Evolutionary conservation across 2,113 vertebrate genomes (phyloP).

Genomic region (Triplophysa tibetana): DNA sequence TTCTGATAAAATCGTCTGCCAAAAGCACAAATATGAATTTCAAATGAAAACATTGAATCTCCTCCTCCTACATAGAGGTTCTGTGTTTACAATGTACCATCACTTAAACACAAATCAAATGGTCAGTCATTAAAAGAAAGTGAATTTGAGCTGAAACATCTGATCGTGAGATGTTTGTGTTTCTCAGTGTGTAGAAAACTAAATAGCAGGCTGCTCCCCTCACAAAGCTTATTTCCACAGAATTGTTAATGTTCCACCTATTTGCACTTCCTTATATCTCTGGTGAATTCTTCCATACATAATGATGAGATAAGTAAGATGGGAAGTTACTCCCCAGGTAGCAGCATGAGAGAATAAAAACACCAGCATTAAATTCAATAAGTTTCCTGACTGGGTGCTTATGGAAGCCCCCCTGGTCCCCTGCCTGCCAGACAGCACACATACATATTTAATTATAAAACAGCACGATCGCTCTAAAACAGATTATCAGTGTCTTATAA

Average conservation of each 20-base stretch:
- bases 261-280: conserved; percentile 22
- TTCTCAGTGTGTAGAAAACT: conserved; percentile 1
- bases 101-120: not conserved
- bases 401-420: conserved; percentile 57
- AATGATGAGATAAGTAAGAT: conserved; percentile 70
- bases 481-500: not conserved
- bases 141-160: not conserved
- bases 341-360: conserved; percentile 63
- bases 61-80: not conserved
- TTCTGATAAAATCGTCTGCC: not conserved
- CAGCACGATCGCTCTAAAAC: not conserved
- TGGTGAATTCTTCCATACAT: conserved; percentile 65
- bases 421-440: not conserved
- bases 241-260: conserved; percentile 15
- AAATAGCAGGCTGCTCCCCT: conserved; percentile 55
- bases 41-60: not conserved
- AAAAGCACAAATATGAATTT: not conserved
- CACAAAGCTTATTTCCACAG: conserved; percentile 47
- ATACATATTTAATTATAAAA: not conserved
- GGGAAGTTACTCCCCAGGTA: conserved; percentile 59
- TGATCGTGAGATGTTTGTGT: conserved; percentile 5
- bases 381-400: conserved; percentile 53
- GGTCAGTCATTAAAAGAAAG: conserved; percentile 7
- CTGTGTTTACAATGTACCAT: not conserved
- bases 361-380: conserved; percentile 69